Conservation (phyloP, 2,797 vertebrate genomes). For the Oophaga sylvatica region DNA sequence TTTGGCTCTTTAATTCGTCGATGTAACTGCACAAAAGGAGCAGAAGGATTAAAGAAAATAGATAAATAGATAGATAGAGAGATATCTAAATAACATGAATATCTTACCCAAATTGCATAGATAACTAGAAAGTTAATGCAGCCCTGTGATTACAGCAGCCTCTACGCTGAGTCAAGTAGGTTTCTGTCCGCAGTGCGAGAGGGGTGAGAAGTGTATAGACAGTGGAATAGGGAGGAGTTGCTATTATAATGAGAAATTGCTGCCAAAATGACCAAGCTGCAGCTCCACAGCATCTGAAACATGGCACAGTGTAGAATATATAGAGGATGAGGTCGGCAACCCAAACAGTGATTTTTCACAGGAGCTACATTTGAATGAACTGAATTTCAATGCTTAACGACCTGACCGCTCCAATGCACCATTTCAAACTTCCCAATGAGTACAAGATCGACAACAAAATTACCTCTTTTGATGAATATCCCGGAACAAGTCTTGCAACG, state of each 20-base stretch:
- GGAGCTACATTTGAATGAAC: background rate
- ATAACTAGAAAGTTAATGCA: background rate
- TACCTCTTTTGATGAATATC: slow-evolving; percentile 95
- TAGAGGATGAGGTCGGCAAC: background rate
- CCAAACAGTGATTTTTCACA: background rate
- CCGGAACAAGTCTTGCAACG: slow-evolving; percentile 91
- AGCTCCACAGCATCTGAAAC: background rate
- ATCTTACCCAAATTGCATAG: background rate
- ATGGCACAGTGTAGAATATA: background rate
- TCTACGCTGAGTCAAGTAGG: background rate
- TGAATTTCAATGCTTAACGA: background rate
- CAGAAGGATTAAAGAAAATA: background rate
- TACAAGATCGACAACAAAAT: slow-evolving; percentile 34
- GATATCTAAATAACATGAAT: background rate
- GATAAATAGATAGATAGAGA: background rate
- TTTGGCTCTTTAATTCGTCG: too few species aligned
- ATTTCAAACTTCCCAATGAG: background rate
- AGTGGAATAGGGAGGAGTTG: background rate
- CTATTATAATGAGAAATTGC: background rate
- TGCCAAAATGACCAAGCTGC: background rate
- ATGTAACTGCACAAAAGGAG: too few species aligned
- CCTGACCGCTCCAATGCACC: background rate
- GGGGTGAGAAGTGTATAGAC: background rate
- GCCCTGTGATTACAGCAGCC: slow-evolving; percentile 1
- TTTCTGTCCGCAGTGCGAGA: background rate